These are phyloP conservation scores for Rousettus madagascariensis DNA, from an alignment of 2,797 vertebrate genomes.

Conservation along the genomic window DNA sequence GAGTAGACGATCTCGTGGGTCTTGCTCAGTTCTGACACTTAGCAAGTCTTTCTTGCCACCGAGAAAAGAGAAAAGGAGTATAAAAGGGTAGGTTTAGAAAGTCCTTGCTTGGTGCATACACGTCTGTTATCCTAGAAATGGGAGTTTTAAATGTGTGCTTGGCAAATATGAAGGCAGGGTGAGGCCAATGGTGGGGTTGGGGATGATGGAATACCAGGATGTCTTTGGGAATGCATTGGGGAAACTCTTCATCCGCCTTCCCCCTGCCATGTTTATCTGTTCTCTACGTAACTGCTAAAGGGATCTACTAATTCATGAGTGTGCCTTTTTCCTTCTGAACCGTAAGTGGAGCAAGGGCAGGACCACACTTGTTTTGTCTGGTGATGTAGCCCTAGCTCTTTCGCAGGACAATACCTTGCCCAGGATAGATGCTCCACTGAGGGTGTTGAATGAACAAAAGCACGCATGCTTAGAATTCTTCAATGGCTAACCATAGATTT, in stretches of 20 bases:
- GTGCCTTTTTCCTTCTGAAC: background rate
- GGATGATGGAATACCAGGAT: background rate
- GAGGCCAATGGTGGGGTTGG: background rate
- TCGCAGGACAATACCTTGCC: background rate
- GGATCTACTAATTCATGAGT: background rate
- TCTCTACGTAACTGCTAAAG: background rate
- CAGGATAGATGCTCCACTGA: background rate
- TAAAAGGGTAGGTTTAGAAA: background rate
- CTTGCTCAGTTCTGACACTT: background rate
- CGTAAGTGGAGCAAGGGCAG: background rate
- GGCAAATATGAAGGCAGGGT: background rate
- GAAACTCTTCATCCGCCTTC: background rate
- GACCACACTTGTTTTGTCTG: background rate
- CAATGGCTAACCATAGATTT: background rate
- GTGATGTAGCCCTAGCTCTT: background rate
- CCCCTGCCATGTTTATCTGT: background rate
- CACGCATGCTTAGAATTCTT: background rate
- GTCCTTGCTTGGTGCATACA: background rate
- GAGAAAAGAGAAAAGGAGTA: background rate
- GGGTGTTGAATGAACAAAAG: background rate
- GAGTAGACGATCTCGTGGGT: background rate
- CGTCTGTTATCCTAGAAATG: background rate
- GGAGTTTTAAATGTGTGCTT: slow-evolving; percentile 2
- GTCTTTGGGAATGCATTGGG: background rate
- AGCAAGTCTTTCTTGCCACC: background rate